Percentiles rank a stretch among this genome's conserved stretches.
Conservation (phyloP, 2,888 invertebrate species). For the Petrophora chlorosata region DNA sequence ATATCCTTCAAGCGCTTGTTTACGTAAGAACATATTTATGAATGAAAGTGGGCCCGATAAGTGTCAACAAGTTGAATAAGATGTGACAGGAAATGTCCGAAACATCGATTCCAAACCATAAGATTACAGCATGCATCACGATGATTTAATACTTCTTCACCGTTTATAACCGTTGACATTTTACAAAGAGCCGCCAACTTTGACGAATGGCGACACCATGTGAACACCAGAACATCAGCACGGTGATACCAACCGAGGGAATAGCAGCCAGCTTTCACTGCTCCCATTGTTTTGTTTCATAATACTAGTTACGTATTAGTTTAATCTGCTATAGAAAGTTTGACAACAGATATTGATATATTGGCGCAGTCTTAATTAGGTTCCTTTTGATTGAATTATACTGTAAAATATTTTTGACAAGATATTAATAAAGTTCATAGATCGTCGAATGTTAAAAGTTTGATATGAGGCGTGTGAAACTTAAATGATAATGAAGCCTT, state of each 20-base stretch:
- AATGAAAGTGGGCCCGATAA: too few relatives aligned
- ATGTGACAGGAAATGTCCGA: too few relatives aligned
- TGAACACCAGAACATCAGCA: constrained; percentile 19
- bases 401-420: too few relatives aligned
- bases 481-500: too few relatives aligned
- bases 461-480: too few relatives aligned
- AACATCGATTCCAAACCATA: constrained; percentile 3
- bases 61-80: too few relatives aligned
- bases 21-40: too few relatives aligned
- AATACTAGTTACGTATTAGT: constrained; percentile 58
- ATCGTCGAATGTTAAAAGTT: too few relatives aligned
- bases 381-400: not conserved
- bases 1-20: too few relatives aligned
- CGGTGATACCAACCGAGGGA: constrained; percentile 38
- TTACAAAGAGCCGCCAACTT: constrained; percentile 22
- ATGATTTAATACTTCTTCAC: constrained; percentile 10
- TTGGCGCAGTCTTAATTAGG: too few relatives aligned
- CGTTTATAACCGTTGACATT: constrained; percentile 19
- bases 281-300: constrained; percentile 65
- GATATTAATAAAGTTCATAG: too few relatives aligned
- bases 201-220: constrained; percentile 26
- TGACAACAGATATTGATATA: constrained; percentile 46
- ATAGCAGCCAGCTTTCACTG: constrained; percentile 59
- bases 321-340: constrained; percentile 68
- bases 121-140: constrained; percentile 1